Conservation (phyloP, 2,113 vertebrate genomes). For the Psammodynastes pulverulentus region DNA sequence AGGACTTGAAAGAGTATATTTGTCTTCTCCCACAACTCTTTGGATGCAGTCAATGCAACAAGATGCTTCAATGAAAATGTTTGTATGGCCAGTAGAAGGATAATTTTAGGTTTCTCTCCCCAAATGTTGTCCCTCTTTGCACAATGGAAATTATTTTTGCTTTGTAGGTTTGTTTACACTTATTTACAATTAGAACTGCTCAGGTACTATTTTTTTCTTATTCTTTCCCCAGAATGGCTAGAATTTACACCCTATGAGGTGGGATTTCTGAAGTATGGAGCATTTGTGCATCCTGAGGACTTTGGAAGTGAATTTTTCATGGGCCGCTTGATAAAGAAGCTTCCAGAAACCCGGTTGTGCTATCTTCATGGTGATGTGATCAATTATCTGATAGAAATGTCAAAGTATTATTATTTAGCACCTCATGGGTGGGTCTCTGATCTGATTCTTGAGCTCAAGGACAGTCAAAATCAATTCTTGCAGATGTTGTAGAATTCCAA, state of each 20-base stretch:
- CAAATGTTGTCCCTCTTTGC: background rate
- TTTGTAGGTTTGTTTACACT: background rate
- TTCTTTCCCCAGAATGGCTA: conserved; percentile 71
- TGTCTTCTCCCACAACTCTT: background rate
- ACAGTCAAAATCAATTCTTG: background rate
- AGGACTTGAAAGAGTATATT: background rate
- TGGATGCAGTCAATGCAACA: background rate
- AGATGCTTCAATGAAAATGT: background rate
- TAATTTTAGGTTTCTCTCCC: background rate
- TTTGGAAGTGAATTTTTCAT: conserved; percentile 76
- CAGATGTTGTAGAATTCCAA: background rate
- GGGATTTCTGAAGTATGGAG: conserved; percentile 72
- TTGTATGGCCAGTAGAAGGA: background rate
- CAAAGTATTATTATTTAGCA: background rate
- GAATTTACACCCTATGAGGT: conserved; percentile 76
- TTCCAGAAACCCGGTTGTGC: conserved; percentile 69
- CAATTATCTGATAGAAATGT: rapidly evolving
- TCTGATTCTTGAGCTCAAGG: background rate
- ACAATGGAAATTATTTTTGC: background rate
- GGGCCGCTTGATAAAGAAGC: conserved; percentile 65
- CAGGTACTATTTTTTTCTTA: background rate
- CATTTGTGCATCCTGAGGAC: conserved; percentile 60
- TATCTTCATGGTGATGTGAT: conserved; percentile 72
- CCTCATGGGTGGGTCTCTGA: background rate
- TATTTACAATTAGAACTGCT: background rate